Evolutionary conservation across 2,797 vertebrate genomes (phyloP).

Genomic region (Myotis daubentonii): DNA sequence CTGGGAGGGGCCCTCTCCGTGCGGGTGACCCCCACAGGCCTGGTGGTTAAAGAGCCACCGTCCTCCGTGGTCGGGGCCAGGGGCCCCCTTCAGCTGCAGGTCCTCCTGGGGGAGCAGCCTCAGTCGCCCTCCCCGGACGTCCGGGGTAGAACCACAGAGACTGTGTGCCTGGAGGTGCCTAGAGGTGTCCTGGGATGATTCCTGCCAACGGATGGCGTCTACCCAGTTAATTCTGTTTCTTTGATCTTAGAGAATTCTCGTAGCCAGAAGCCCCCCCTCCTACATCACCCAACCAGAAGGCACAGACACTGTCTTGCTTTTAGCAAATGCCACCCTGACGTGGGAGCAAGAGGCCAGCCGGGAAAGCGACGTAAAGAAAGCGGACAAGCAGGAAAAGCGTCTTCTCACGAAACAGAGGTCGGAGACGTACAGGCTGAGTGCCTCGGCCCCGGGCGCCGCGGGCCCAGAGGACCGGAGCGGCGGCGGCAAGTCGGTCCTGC

Average conservation of each 20-base stretch:
- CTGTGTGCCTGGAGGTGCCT: neutral
- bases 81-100: neutral
- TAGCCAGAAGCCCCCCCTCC: constrained; percentile 87
- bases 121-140: neutral
- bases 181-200: neutral
- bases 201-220: constrained; percentile 10
- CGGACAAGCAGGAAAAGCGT: neutral
- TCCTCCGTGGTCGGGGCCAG: neutral
- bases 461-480: neutral
- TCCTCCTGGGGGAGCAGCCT: neutral
- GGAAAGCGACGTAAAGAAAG: neutral
- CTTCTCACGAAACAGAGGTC: neutral
- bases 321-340: constrained; percentile 88
- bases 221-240: constrained; percentile 69
- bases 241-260: constrained; percentile 87
- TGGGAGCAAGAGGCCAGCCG: constrained; percentile 80
- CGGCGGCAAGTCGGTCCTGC: constrained; percentile 74
- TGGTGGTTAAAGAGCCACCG: neutral
- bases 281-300: constrained; percentile 86
- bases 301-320: constrained; percentile 83
- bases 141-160: neutral
- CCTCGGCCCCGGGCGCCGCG: neutral
- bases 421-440: neutral
- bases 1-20: neutral
- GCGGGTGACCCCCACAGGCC: neutral